Percentiles rank a stretch among this genome's conserved stretches.
Evolutionary conservation across 2,113 vertebrate genomes (phyloP).

Genomic region (Damaliscus lunatus): DNA sequence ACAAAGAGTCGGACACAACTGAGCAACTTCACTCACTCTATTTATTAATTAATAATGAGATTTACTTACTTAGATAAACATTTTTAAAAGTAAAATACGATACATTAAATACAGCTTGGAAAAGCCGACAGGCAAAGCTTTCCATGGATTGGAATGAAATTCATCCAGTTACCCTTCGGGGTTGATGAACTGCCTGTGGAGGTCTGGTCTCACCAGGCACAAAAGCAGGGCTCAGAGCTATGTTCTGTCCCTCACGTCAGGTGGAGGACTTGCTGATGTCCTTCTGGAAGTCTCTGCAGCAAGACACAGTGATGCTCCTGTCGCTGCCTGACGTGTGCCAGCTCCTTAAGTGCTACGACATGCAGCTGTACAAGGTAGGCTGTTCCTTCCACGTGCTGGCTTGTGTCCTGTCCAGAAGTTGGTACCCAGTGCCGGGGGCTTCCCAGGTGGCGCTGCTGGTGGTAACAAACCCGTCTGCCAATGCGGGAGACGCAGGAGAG

Average conservation of each 20-base stretch:
- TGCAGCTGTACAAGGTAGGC: slow-evolving; percentile 79
- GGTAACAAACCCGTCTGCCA: not conserved
- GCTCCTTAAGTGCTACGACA: slow-evolving; percentile 74
- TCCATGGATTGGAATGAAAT: not conserved
- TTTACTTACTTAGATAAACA: not conserved
- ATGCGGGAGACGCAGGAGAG: not conserved
- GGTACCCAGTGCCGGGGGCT: not conserved
- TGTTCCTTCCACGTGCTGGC: not conserved
- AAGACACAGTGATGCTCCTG: slow-evolving; percentile 70
- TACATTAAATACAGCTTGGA: not conserved
- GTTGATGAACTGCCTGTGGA: not conserved
- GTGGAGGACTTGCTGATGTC: slow-evolving; percentile 72
- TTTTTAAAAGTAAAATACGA: not conserved
- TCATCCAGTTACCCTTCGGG: not conserved
- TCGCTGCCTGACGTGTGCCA: slow-evolving; percentile 75
- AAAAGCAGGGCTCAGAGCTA: not conserved
- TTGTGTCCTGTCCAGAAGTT: not conserved
- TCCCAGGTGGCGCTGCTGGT: not conserved
- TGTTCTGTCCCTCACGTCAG: slow-evolving; percentile 32
- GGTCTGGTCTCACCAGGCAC: not conserved
- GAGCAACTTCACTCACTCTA: not conserved
- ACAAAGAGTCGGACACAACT: too few relatives aligned
- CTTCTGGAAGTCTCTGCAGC: slow-evolving; percentile 80
- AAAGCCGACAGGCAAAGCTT: not conserved
- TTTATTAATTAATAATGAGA: not conserved